Evolutionary conservation across 2,113 vertebrate species (phyloP), one percentile per base, ranked within the genome.

Genomic region (Barnardius zonarius): DNA sequence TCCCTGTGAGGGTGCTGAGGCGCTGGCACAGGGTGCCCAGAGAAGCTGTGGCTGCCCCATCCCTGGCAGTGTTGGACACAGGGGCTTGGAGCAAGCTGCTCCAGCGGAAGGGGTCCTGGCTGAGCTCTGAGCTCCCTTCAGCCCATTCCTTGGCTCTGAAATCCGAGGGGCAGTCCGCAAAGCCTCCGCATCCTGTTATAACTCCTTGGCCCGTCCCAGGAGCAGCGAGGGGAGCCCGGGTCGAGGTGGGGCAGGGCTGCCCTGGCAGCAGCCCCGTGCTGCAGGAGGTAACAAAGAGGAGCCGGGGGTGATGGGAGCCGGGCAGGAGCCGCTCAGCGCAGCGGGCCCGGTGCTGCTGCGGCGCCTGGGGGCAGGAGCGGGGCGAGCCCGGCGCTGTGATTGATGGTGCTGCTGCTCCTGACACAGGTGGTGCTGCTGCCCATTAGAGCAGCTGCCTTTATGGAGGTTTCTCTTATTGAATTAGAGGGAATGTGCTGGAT

Each of bases 401-500:
- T 97, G 98, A 98, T 98, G 98, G 97, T 95, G 98, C 97, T 59
- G 55, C 97, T 98, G 96, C 95, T 95, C 91, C 93, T 90, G 97
- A 98, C 98, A 98, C 98, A 98, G 98, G 98, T 98, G 98, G 86
- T 95, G 96, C 93, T 96, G 96, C 95, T 94, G 92, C 84, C n/a
- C 95, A 95, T 94, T 96, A 97, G 96, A 97, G 98, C 95, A 96
- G 73, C 88, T 89, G 95, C 97, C 97, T 98, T 98, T 98, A 97
- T 97, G 97, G 97, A 97, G 85, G 78, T 57, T 88, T 63, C 97
- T 96, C 93, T 99, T 98, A 98, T 98, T 97, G 92, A 97, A 99
- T 99, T 98, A 98, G 82, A 76, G 85, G 91, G 82, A 93, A 97
- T 93, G 94, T 68, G 79, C 92, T 96, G 64, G 82, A 78, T n/a